Conservation (phyloP, 2,888 invertebrate genomes). For the Temnothorax unifasciatus region DNA sequence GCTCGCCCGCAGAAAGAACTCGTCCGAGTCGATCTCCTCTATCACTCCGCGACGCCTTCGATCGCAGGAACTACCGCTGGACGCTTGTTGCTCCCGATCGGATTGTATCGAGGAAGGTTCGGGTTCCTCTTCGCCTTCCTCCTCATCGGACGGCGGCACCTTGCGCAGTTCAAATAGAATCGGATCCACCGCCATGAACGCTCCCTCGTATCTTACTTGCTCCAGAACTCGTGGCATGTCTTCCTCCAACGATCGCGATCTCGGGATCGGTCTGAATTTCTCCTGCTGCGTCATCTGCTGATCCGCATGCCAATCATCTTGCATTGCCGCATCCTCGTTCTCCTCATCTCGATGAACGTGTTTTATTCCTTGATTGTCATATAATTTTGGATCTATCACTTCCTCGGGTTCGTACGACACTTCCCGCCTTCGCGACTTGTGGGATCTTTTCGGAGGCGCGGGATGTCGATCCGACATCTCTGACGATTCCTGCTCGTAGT, state of each 20-base stretch:
- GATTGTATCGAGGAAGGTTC: slow-evolving; percentile 82
- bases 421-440: slow-evolving; percentile 63
- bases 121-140: slow-evolving; percentile 71
- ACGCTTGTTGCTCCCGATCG: slow-evolving; percentile 88
- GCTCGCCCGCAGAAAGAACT: slow-evolving; percentile 94
- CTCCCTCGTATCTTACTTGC: slow-evolving; percentile 60
- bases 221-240: slow-evolving; percentile 64
- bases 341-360: slow-evolving; percentile 45
- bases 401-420: slow-evolving; percentile 73
- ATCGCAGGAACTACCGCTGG: slow-evolving; percentile 89
- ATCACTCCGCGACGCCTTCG: slow-evolving; percentile 89
- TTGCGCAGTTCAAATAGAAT: slow-evolving; percentile 69
- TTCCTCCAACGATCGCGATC: slow-evolving; percentile 65
- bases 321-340: not conserved
- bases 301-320: slow-evolving; percentile 63
- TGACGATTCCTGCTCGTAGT: slow-evolving; percentile 75
- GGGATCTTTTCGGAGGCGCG: slow-evolving; percentile 49
- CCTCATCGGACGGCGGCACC: slow-evolving; percentile 55
- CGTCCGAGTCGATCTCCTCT: slow-evolving; percentile 95
- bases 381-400: slow-evolving; percentile 75
- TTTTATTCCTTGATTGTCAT: slow-evolving; percentile 74
- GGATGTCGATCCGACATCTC: slow-evolving; percentile 65
- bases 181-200: slow-evolving; percentile 79
- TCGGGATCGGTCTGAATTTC: slow-evolving; percentile 61
- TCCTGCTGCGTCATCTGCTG: slow-evolving; percentile 51